phyloP scores from a whole-genome alignment of 2,113 vertebrate species.

The Pterocles burchelli region DNA sequence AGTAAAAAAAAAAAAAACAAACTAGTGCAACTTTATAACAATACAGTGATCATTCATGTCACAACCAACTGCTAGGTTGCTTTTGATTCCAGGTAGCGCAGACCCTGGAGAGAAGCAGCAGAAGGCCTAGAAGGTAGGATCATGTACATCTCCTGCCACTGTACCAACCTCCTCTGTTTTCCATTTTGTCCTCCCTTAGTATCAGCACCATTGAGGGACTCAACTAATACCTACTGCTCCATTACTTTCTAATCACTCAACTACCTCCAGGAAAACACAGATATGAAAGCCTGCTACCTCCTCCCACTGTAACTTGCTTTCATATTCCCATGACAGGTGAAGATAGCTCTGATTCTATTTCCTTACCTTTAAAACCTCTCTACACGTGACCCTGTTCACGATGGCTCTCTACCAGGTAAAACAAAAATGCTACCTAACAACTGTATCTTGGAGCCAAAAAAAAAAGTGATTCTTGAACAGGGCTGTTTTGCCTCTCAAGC shows the following conservation, averaged over 20 bases:
- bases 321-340: background rate
- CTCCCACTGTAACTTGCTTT: background rate
- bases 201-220: background rate
- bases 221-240: background rate
- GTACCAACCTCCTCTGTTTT: background rate
- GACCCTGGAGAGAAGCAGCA: background rate
- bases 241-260: background rate
- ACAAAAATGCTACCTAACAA: background rate
- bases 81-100: background rate
- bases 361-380: background rate
- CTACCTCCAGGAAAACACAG: background rate
- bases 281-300: background rate
- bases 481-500: background rate
- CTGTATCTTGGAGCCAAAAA: background rate
- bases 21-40: background rate
- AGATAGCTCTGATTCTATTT: background rate
- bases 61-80: background rate
- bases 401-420: background rate
- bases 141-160: background rate
- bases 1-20: background rate
- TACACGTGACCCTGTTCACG: background rate
- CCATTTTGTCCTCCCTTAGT: background rate
- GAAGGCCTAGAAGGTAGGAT: background rate
- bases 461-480: background rate
- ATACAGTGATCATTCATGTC: background rate